Evolutionary conservation across 2,888 invertebrate species (phyloP).

Genomic region (Pinctada fucata): DNA sequence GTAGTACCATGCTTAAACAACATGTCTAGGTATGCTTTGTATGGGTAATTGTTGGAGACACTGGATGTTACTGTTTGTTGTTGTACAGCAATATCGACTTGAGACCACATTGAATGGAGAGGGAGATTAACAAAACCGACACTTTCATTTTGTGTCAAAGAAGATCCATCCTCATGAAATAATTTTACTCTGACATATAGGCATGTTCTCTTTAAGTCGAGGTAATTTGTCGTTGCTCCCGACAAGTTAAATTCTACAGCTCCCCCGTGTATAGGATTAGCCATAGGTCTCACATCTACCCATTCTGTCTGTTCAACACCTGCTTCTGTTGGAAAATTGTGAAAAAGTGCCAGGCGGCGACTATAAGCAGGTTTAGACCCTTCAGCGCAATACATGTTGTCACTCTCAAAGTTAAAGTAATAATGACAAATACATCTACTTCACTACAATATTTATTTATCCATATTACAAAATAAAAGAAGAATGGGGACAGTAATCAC

Average conservation of each 20-base stretch:
- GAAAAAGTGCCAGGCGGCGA: background rate
- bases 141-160: background rate
- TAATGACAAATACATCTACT: too few species aligned
- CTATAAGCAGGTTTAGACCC: conserved; percentile 1
- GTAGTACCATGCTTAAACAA: background rate
- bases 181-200: background rate
- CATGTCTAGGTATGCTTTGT: background rate
- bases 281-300: background rate
- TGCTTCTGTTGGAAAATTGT: conserved; percentile 5
- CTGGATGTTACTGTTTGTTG: background rate
- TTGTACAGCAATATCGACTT: conserved; percentile 2
- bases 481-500: too few species aligned
- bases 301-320: background rate
- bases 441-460: too few species aligned
- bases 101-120: background rate
- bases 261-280: background rate
- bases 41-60: conserved; percentile 1
- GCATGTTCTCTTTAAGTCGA: background rate
- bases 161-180: background rate
- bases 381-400: background rate
- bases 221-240: background rate
- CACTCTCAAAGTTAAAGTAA: too few species aligned
- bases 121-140: background rate
- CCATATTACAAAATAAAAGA: too few species aligned
- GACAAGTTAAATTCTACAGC: background rate